Evolutionary conservation across 1,140 invertebrate genomes (phyloP), one percentile per base, ranked within the genome.

Genomic region (Heliconius nattereri): DNA sequence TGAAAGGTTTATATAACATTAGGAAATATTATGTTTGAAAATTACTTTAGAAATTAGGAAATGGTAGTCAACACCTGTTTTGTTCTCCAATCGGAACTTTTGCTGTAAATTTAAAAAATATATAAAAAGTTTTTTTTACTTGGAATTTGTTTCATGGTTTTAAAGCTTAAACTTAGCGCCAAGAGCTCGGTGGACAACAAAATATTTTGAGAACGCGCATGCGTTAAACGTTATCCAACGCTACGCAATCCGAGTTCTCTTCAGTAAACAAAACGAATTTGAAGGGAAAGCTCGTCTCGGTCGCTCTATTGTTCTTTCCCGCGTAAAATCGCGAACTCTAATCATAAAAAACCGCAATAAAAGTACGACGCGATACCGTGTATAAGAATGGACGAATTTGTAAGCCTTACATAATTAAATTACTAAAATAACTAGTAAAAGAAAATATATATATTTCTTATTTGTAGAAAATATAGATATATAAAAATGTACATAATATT

Each of bases 231-330:
- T 26, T 73, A 19, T 73, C 19, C 37, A 73, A 73, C 37, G 11
- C 13, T 40, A 73, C 72, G 72, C 37, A 45, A 49, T 23, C 35
- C 26, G 20, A 45, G 26, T 66, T 73, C 37, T 73, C 23, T 26
- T 73, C 72, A 73, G 72, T 73, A 73, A 73, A 73, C 72, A 73
- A 73, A 45, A 20, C 16, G 72, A 49, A 45, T 26, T 73, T 49
- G n/a, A 40, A 49, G 45, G 45, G 72, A 73, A 73, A 73, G 72
- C 72, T 40, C 37, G 72, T 49, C n/a, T 73, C 37, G 45, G 37
- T 49, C 72, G 72, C 37, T 49, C 26, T 5, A 73, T 26, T 40
- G 19, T 29, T 23, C 45, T 73, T 49, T 49, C 72, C 37, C 72
- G 72, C 72, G 26, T 45, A 73, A 45, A 23, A 40, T 40, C 45